Evolutionary conservation across 92 coral and sea anemone species (phyloP).

Genomic region (Porites rus): DNA sequence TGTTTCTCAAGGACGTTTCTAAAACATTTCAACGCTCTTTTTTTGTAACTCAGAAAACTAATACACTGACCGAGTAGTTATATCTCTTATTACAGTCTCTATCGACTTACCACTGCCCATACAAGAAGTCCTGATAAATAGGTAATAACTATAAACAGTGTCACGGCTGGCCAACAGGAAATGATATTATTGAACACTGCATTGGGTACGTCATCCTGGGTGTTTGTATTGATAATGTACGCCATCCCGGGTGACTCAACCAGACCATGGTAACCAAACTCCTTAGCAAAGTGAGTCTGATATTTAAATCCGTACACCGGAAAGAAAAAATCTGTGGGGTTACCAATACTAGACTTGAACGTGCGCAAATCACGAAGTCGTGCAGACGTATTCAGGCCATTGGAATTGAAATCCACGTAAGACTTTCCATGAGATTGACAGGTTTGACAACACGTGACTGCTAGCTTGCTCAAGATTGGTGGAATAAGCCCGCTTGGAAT

Average conservation of each 20-base stretch:
- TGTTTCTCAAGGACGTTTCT: no score
- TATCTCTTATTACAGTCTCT: no score
- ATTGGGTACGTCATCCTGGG: constrained; percentile 29
- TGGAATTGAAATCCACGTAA: constrained; percentile 25
- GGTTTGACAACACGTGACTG: constrained; percentile 65
- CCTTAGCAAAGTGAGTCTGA: constrained; percentile 38
- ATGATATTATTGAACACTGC: constrained; percentile 37
- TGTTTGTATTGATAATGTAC: constrained; percentile 44
- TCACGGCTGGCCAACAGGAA: constrained; percentile 50
- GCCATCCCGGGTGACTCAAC: constrained; percentile 72
- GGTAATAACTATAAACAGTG: constrained; percentile 27
- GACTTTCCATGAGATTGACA: constrained; percentile 58
- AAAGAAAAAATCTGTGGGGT: constrained; percentile 57
- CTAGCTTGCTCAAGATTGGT: constrained; percentile 62
- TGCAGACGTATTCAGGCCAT: constrained; percentile 28
- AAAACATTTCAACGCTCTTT: no score
- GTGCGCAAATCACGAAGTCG: constrained; percentile 17
- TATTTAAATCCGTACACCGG: constrained; percentile 44
- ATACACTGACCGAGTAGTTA: no score
- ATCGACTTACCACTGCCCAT: constrained; percentile 56
- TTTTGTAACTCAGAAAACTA: no score
- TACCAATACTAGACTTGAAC: constrained; percentile 16
- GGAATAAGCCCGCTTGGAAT: constrained; percentile 67
- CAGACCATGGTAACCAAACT: constrained; percentile 60
- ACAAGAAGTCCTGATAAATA: constrained; percentile 53